Evolutionary conservation across 1,140 invertebrate genomes (phyloP), one percentile per base, ranked within the genome.

Genomic region (Cyclina sinensis): DNA sequence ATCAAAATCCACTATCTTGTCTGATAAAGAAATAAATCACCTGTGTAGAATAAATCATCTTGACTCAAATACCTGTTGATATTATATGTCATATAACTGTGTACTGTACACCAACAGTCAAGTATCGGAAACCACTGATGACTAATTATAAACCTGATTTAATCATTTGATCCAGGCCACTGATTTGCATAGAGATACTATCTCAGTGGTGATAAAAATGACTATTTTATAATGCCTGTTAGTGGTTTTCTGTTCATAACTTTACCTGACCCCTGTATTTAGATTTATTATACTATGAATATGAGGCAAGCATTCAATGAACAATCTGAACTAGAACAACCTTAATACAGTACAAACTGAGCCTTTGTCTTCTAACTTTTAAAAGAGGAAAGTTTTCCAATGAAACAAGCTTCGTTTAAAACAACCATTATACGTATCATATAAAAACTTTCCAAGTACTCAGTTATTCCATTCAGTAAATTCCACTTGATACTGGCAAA

Each of bases 101-200:
- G 18, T 39, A 70, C 65, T 16, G 11, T 70, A 70, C 65, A 9
- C 65, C 32, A 37, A 4, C 65, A 37, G 65, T 37, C 3, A 39
- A 37, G 4, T 70, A 35, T 21, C 32, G 65, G 65, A 51, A 78
- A 78, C 48, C 9, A 0, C 48, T 30, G 46, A 78, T 78, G 74
- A 78, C 74, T 78, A 78, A 78, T 78, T 78, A 78, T 78, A 54
- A 30, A 78, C 24, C 43, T 78, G 74, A 78, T 78, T 78, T 78
- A 78, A 78, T 78, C 46, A 30, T 51, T 54, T 78, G 74, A 78
- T 78, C 24, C 46, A 78, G 74, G 74, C 54, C 46, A 54, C 48
- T 78, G 74, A 78, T 78, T 78, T 78, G 1, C 24, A n/a, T 48
- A 18, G 21, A 78, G 74, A 78, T 78, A 78, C 21, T 0, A 78